Percentiles rank a stretch among this genome's conserved stretches.
These are phyloP conservation scores for Galendromus occidentalis DNA, from an alignment of 1,140 invertebrate species.

Conservation along the genomic window DNA sequence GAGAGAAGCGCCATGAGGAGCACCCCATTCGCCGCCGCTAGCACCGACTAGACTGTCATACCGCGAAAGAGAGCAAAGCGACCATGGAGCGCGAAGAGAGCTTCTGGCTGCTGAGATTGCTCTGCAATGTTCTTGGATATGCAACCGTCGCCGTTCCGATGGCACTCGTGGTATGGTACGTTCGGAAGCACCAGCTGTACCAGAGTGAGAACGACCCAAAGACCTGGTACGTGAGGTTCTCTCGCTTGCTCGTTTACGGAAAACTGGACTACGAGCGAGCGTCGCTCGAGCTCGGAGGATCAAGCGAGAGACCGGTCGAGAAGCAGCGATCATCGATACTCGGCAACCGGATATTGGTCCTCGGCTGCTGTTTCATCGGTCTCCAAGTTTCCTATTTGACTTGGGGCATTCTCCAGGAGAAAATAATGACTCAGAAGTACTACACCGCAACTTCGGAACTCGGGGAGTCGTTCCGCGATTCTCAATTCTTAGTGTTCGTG, in stretches of 20 bases:
- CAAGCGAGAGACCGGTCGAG: constrained; percentile 24
- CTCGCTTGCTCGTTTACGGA: constrained; percentile 15
- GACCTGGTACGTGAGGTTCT: constrained; percentile 17
- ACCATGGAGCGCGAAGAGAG: constrained; percentile 23
- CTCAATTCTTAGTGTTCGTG: constrained; percentile 84
- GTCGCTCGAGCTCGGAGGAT: constrained; percentile 40
- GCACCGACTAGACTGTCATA: background rate
- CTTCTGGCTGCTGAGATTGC: constrained; percentile 49
- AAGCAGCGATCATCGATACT: constrained; percentile 19
- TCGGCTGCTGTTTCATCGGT: constrained; percentile 62
- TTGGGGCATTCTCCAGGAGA: constrained; percentile 71
- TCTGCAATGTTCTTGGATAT: constrained; percentile 66
- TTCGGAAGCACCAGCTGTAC: constrained; percentile 45
- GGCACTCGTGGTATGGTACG: constrained; percentile 59
- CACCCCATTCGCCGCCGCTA: background rate
- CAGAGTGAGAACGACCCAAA: constrained; percentile 22
- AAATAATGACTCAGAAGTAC: constrained; percentile 44
- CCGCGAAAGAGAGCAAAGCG: background rate
- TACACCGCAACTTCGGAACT: constrained; percentile 36
- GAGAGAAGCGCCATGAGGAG: background rate
- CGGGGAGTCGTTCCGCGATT: constrained; percentile 56
- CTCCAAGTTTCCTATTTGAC: constrained; percentile 73
- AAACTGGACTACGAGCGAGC: constrained; percentile 28
- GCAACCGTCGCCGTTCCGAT: constrained; percentile 65
- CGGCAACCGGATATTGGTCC: constrained; percentile 28